Conservation (phyloP, 2,113 vertebrate species). For the Thalassarche chlororhynchos region DNA sequence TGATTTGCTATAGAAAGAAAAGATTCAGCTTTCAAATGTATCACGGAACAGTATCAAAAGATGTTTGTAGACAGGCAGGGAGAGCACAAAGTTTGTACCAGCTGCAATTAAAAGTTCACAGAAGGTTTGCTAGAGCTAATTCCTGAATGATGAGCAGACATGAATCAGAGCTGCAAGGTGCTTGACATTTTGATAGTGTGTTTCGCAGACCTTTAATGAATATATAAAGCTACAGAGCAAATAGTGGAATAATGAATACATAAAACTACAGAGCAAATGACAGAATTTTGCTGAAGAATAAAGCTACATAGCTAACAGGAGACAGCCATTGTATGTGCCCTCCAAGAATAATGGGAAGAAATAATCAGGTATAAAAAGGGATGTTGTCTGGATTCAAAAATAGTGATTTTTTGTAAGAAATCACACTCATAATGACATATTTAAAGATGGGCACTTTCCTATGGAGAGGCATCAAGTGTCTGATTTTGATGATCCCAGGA, state of each 20-base stretch:
- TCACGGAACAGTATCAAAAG: background rate
- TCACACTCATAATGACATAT: background rate
- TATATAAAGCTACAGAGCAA: background rate
- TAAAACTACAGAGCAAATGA: background rate
- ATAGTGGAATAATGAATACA: background rate
- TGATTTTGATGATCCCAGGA: background rate
- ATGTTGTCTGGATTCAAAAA: background rate
- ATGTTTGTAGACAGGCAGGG: background rate
- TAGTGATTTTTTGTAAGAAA: background rate
- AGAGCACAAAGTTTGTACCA: background rate
- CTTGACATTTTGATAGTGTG: background rate
- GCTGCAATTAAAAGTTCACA: constrained; percentile 25
- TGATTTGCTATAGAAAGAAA: background rate
- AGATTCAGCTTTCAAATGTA: background rate
- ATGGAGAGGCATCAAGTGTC: background rate
- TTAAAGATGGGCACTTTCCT: background rate
- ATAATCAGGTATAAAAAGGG: background rate
- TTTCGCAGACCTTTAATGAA: background rate
- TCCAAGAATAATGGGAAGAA: background rate
- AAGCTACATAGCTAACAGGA: background rate
- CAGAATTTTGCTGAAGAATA: background rate
- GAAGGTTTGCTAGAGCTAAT: background rate
- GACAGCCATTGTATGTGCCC: background rate
- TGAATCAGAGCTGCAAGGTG: background rate
- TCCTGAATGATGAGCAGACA: background rate